phyloP scores from a whole-genome alignment of 2,888 invertebrate genomes.

The Andrena minutula region DNA sequence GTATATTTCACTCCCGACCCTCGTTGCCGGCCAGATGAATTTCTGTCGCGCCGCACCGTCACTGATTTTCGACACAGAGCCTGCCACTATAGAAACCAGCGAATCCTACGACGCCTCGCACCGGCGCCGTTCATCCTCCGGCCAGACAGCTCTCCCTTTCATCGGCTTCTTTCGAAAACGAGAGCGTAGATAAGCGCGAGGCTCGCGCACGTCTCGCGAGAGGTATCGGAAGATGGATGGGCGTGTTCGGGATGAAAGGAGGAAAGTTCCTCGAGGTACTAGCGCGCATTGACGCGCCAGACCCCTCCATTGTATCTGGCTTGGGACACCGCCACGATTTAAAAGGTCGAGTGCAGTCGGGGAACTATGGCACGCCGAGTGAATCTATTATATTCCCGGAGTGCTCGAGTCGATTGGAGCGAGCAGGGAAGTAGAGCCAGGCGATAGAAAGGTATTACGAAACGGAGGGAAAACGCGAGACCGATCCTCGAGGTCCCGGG shows the following conservation, averaged over 20 bases:
- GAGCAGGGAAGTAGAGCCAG: too few species aligned
- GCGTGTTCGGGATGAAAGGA: neutral
- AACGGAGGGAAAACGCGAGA: neutral
- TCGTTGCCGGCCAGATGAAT: neutral
- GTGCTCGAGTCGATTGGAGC: too few species aligned
- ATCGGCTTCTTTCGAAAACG: slow-evolving; percentile 2
- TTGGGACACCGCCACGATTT: slow-evolving; percentile 30
- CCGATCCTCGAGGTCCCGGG: neutral
- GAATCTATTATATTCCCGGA: too few species aligned
- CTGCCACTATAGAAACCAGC: neutral
- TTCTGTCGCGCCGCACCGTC: neutral
- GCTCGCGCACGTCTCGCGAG: neutral
- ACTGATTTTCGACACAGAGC: neutral
- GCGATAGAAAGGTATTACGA: too few species aligned
- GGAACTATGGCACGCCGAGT: too few species aligned
- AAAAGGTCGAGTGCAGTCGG: slow-evolving; percentile 16
- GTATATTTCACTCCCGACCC: neutral
- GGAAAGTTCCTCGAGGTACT: slow-evolving; percentile 24
- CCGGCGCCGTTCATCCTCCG: neutral
- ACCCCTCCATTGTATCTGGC: slow-evolving; percentile 32
- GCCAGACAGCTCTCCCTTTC: neutral
- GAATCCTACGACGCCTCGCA: neutral
- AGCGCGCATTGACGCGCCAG: slow-evolving; percentile 40
- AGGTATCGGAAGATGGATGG: neutral
- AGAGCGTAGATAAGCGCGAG: slow-evolving; percentile 8